Base-by-base conservation (phyloP, 2,888 invertebrate species). In the Tenthredo amoena region DNA sequence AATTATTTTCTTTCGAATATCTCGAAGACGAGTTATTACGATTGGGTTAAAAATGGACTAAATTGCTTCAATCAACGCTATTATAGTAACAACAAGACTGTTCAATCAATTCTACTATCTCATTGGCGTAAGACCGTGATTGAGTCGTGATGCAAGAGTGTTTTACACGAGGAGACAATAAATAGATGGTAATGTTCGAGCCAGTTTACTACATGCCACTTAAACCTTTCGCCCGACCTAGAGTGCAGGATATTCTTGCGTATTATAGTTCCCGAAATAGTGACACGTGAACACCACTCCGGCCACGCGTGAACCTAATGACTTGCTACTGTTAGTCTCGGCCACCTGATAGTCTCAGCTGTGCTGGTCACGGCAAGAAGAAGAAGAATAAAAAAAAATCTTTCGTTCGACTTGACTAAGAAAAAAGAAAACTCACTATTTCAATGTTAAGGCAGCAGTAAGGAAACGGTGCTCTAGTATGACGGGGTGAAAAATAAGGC, bases 221-320 rank as follows among this genome's bases (percentile, higher is more conserved):
- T 77, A 77, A 77, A 77, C 77, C 77, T 77, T 77, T 77, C 26
- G 77, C 77, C 50, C 58, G 81, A 81, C 77, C 77, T 77, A 77
- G 77, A 50, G 77, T 77, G 55, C 77, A 55, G 77, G 31, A 55
- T 77, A 77, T 77, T 77, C 77, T 77, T 77, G 47, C 50, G 40
- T 37, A 31, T 15, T 37, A 31, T 15, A n/a, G 68, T 50, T n/a
- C 40, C 83, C 65, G 71, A 85, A 85, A 85, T 85, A 85, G 50
- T 77, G 50, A 85, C 85, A 85, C 85, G 85, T 85, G 85, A 72
- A 85, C 65, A 85, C 47, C 85, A 85, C 85, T 85, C 85, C 26
- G 82, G 71, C 71, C 82, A 85, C 71, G 85, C 85, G 85, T 85
- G 85, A 55, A 72, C 72, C 81, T 85, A 82, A 81, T 82, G 85